These are phyloP conservation scores for Synergus gifuensis DNA, from an alignment of 2,888 invertebrate species.

Conservation along the genomic window DNA sequence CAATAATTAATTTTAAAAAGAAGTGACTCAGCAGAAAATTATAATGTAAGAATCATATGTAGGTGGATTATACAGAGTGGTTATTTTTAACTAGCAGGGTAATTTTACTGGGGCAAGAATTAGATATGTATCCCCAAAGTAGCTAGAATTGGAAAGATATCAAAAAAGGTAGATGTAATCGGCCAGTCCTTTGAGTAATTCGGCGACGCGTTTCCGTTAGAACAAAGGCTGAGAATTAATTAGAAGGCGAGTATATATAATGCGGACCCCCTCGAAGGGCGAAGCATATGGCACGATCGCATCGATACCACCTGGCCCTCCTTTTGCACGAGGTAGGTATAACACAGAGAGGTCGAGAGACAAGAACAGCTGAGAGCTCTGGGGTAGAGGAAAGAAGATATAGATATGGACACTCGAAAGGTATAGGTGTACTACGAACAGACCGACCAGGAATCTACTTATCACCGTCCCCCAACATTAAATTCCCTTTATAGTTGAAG, in stretches of 20 bases:
- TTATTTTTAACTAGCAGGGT: slow-evolving; percentile 17
- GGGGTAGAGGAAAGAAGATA: slow-evolving; percentile 15
- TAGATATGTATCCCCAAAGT: slow-evolving; percentile 41
- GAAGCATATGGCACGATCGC: slow-evolving; percentile 75
- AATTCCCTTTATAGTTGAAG: slow-evolving; percentile 33
- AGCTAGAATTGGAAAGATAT: slow-evolving; percentile 38
- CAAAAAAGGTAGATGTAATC: slow-evolving; percentile 35
- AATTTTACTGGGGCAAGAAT: slow-evolving; percentile 9
- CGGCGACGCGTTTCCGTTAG: slow-evolving; percentile 67
- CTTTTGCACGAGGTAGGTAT: slow-evolving; percentile 52
- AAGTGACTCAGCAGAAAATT: slow-evolving; percentile 20
- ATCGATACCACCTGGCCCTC: slow-evolving; percentile 69
- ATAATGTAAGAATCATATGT: slow-evolving; percentile 6
- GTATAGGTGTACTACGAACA: slow-evolving; percentile 14
- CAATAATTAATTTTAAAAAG: not conserved
- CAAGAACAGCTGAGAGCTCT: slow-evolving; percentile 27
- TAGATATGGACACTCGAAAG: slow-evolving; percentile 23
- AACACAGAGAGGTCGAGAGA: slow-evolving; percentile 19
- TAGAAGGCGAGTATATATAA: slow-evolving; percentile 70
- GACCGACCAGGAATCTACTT: slow-evolving; percentile 34
- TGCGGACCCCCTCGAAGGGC: slow-evolving; percentile 65
- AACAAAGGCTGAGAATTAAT: slow-evolving; percentile 76
- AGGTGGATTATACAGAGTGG: not conserved
- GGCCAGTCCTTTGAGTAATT: slow-evolving; percentile 48
- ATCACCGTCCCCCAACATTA: slow-evolving; percentile 36